Evolutionary conservation across 2,888 invertebrate genomes (phyloP).

Genomic region (Drosophila gaucha): DNA sequence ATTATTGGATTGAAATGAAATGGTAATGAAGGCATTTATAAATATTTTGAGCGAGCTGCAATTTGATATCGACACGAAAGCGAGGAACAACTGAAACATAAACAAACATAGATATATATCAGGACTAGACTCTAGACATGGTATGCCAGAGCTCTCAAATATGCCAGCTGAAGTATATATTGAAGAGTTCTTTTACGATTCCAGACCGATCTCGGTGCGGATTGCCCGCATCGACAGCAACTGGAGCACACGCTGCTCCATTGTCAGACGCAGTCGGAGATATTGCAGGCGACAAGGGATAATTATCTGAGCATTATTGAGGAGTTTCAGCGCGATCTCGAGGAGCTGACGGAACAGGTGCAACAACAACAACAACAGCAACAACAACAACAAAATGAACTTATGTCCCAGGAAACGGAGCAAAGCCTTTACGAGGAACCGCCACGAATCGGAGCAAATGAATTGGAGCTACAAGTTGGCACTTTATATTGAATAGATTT

Average conservation of each 20-base stretch:
- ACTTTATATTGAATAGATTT: background rate
- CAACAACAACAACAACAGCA: constrained; percentile 70
- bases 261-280: constrained; percentile 64
- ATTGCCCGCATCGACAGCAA: constrained; percentile 71
- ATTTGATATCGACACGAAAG: constrained; percentile 57
- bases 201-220: constrained; percentile 54
- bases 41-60: constrained; percentile 52
- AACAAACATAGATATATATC: too few relatives aligned
- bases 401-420: constrained; percentile 1
- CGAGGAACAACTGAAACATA: constrained; percentile 27
- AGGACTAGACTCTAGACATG: constrained; percentile 39
- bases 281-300: constrained; percentile 68
- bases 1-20: constrained; percentile 78
- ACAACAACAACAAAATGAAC: constrained; percentile 53
- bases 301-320: constrained; percentile 82
- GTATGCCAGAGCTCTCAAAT: constrained; percentile 46
- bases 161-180: too few relatives aligned
- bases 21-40: constrained; percentile 72
- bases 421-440: constrained; percentile 8
- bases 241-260: constrained; percentile 67
- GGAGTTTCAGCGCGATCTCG: constrained; percentile 82
- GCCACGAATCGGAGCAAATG: constrained; percentile 14
- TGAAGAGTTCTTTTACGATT: constrained; percentile 2
- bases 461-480: constrained; percentile 62
- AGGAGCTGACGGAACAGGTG: constrained; percentile 81